Conservation (phyloP, 2,797 vertebrate genomes). For the Cygnus olor region DNA sequence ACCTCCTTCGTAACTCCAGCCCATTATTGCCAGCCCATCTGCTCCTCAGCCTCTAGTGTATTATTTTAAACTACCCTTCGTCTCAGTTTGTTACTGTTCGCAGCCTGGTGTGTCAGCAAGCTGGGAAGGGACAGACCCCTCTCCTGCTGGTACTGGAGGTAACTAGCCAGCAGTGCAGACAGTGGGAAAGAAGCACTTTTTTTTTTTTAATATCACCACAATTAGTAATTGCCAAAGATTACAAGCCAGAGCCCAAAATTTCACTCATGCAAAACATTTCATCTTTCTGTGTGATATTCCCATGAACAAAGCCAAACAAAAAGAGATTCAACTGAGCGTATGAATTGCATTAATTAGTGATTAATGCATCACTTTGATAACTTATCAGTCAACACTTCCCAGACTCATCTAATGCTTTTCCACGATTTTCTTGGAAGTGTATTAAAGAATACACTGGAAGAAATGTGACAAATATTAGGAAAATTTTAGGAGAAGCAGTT, state of each 20-base stretch:
- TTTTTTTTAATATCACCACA: not conserved
- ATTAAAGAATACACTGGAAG: not conserved
- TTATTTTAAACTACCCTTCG: not conserved
- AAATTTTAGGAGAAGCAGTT: not conserved
- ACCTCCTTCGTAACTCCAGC: not conserved
- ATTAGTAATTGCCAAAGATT: not conserved
- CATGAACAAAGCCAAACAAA: not conserved
- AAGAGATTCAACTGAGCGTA: not conserved
- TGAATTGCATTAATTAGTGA: not conserved
- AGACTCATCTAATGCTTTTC: not conserved
- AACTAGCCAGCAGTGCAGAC: not conserved
- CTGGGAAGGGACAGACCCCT: not conserved
- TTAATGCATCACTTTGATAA: not conserved
- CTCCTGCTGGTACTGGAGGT: not conserved
- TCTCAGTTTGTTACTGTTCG: not conserved
- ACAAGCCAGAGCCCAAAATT: not conserved
- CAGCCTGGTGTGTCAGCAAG: not conserved
- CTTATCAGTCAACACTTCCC: not conserved
- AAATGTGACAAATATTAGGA: not conserved
- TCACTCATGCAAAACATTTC: constrained; percentile 1
- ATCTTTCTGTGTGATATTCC: not conserved
- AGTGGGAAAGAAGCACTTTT: not conserved
- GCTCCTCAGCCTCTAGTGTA: not conserved
- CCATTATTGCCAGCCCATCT: not conserved
- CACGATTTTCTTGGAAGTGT: not conserved